Conservation (phyloP, 1,140 invertebrate species). For the Eufriesea mexicana region DNA sequence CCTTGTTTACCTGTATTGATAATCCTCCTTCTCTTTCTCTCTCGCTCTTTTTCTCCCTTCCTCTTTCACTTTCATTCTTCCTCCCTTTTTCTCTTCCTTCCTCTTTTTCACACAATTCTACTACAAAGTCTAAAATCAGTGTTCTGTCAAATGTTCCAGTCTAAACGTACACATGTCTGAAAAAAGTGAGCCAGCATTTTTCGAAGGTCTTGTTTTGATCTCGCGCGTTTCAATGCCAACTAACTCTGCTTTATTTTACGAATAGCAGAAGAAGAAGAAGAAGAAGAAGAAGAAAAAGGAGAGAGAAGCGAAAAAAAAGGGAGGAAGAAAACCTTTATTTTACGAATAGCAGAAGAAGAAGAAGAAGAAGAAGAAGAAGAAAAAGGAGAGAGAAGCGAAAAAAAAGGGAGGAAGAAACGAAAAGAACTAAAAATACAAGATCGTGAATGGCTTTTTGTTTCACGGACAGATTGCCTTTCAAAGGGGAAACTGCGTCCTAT, state of each 20-base stretch:
- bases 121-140: no score
- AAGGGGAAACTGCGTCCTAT: background rate
- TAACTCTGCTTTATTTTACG: background rate
- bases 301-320: no score
- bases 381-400: background rate
- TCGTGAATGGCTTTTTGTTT: slow-evolving; percentile 35
- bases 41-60: no score
- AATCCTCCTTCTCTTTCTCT: background rate
- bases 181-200: background rate
- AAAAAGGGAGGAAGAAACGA: background rate
- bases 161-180: background rate
- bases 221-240: background rate
- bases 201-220: slow-evolving; percentile 1
- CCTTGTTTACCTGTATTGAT: background rate
- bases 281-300: background rate
- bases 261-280: background rate
- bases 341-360: background rate
- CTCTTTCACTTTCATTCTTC: no score
- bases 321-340: background rate
- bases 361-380: background rate
- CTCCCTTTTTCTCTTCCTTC: no score
- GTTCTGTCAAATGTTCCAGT: background rate
- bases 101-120: no score
- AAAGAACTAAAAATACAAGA: slow-evolving; percentile 9
- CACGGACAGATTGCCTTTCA: slow-evolving; percentile 15